These are phyloP conservation scores for Dromas ardeola DNA, from an alignment of 2,113 vertebrate species.

Conservation along the genomic window DNA sequence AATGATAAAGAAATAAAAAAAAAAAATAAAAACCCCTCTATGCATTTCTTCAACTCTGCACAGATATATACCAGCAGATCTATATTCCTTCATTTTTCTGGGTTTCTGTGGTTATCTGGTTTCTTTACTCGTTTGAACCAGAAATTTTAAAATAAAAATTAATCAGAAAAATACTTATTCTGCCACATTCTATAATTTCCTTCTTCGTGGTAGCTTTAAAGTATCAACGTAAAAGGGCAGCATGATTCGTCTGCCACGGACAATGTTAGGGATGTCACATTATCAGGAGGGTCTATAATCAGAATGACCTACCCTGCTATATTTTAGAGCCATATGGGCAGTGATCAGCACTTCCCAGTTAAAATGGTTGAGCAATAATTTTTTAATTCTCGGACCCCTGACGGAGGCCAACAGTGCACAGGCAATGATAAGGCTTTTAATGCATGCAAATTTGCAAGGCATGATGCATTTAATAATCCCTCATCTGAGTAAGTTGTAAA, in stretches of 20 bases:
- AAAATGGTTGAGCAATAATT: neutral
- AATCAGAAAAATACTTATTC: neutral
- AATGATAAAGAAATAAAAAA: neutral
- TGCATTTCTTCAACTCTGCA: neutral
- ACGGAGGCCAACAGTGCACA: neutral
- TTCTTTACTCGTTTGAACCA: neutral
- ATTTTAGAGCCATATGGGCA: neutral
- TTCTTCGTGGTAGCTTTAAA: neutral
- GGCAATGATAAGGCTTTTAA: slow-evolving; percentile 16
- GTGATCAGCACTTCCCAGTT: neutral
- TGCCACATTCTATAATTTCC: neutral
- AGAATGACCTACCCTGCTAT: neutral
- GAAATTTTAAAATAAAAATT: neutral
- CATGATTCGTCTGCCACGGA: neutral
- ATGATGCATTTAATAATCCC: slow-evolving; percentile 63
- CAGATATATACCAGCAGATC: neutral
- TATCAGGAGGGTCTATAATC: neutral
- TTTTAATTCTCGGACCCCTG: neutral
- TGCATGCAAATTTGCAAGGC: slow-evolving; percentile 60
- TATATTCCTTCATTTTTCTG: neutral
- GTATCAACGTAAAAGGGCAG: neutral
- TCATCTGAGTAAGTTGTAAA: slow-evolving; percentile 63
- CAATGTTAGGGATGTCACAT: neutral
- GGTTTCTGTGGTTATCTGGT: slow-evolving; percentile 13
- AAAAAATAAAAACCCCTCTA: neutral